Base-by-base conservation (phyloP, 2,113 vertebrate species). In the Amblyornis subalaris region DNA sequence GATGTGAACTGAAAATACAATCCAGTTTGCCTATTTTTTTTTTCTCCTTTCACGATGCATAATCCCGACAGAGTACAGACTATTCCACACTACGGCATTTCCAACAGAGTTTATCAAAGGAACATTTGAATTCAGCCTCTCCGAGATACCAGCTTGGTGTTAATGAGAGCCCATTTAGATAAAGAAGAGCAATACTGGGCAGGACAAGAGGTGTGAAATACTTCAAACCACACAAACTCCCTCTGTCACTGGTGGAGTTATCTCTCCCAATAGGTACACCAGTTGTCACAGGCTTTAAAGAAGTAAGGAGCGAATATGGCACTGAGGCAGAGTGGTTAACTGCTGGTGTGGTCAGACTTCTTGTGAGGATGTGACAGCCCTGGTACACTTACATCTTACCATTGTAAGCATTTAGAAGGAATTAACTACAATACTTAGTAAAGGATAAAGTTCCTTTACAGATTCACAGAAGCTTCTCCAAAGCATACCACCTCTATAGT, bases 101-200 rank as follows among this genome's bases (percentile, higher is more conserved):
- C 83, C 79, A 78, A 78, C 42, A 71, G 19, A 87, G 61, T 95
- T 95, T 95, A 94, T 93, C 84, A 75, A 82, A 76, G 25, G n/a
- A 81, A 51, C 35, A 24, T 70, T 58, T 94, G 50, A 96, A 90
- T 85, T n/a, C 25, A 90, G 74, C 24, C 42, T 94, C 72, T 69
- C 53, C 2, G 22, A 85, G 85, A 64, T 92, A 96, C 9, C 77
- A 94, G 64, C 12, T 69, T 54, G 75, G 88, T 89, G 79, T 76
- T 96, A 95, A 95, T 62, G 62, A 96, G 74, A 92, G 54, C 51
- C 72, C 85, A 94, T 96, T 97, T 86, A 97, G 95, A 96, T 91
- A 96, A 95, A 71, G 36, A 80, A 40, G 21, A 90, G 85, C 93
- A 95, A 91, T 82, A 90, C 45, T 83, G 55, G 33, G 20, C 78